A percentile compares a stretch with the other conserved stretches of the same genome.
Conservation (phyloP, 2,888 invertebrate species). For the Monochamus alternatus region DNA sequence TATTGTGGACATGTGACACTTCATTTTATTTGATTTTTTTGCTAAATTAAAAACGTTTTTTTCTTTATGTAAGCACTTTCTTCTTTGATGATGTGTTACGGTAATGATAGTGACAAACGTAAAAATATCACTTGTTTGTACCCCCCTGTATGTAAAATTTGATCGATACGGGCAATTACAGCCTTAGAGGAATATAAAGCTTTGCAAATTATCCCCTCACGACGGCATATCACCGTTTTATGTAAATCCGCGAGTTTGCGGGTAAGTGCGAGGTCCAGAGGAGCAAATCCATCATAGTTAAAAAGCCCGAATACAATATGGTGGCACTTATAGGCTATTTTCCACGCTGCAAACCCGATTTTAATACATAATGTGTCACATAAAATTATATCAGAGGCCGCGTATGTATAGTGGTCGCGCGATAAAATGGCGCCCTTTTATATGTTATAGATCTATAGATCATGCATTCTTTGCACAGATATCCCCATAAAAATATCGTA, state of each 20-base stretch:
- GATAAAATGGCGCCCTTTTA: constrained; percentile 67
- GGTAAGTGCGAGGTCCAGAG: constrained; percentile 56
- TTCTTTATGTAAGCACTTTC: no score
- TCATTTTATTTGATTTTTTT: no score
- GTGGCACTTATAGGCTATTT: constrained; percentile 70
- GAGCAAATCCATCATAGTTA: constrained; percentile 65
- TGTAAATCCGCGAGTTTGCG: constrained; percentile 57
- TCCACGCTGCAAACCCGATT: constrained; percentile 71
- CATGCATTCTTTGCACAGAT: constrained; percentile 62
- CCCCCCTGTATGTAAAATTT: no score
- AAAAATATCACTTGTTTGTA: no score
- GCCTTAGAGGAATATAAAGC: constrained; percentile 1
- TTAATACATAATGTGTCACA: constrained; percentile 72
- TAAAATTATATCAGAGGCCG: constrained; percentile 69
- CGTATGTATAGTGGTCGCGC: constrained; percentile 62
- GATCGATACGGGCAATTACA: no score
- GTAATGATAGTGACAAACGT: no score
- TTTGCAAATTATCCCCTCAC: not conserved
- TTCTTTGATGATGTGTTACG: no score
- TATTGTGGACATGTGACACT: no score
- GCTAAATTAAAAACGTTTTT: no score
- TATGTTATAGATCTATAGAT: constrained; percentile 70
- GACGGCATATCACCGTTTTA: constrained; percentile 58
- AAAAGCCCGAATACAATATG: constrained; percentile 67
- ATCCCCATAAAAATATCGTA: constrained; percentile 68